A percentile compares a stretch with the other conserved stretches of the same genome.
Evolutionary conservation across 2,113 vertebrate species (phyloP).

Genomic region (Vireo altiloquus): DNA sequence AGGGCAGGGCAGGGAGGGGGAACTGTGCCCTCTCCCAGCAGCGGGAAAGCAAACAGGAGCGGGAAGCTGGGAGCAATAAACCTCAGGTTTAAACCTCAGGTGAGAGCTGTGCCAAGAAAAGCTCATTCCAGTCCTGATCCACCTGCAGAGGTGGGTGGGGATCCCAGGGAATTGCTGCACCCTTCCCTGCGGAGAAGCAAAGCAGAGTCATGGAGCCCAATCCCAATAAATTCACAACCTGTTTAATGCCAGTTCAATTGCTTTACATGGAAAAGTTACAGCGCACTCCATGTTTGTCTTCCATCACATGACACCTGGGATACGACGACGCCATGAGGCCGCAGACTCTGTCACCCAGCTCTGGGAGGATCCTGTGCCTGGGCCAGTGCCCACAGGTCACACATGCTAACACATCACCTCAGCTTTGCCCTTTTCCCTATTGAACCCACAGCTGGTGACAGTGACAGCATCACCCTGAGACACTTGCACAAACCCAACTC

Average conservation of each 20-base stretch:
- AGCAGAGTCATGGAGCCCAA: neutral
- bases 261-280: constrained; percentile 18
- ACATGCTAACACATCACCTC: neutral
- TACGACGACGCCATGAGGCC: neutral
- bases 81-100: accelerated
- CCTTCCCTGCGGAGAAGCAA: neutral
- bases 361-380: neutral
- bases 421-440: neutral
- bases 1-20: neutral
- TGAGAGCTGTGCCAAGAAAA: too few relatives aligned
- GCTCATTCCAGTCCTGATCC: too few relatives aligned
- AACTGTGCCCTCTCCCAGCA: neutral
- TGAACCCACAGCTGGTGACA: neutral
- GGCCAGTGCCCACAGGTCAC: neutral
- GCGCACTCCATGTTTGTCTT: neutral
- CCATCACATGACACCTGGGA: neutral
- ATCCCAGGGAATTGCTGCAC: accelerated
- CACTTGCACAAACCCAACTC: neutral
- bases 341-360: neutral
- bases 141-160: neutral
- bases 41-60: neutral
- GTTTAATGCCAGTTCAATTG: constrained; percentile 58
- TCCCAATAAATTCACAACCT: neutral
- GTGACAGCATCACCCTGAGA: neutral
- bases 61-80: neutral